Conservation (phyloP, 2,888 invertebrate genomes). For the Hirtodrosophila alboralis region DNA sequence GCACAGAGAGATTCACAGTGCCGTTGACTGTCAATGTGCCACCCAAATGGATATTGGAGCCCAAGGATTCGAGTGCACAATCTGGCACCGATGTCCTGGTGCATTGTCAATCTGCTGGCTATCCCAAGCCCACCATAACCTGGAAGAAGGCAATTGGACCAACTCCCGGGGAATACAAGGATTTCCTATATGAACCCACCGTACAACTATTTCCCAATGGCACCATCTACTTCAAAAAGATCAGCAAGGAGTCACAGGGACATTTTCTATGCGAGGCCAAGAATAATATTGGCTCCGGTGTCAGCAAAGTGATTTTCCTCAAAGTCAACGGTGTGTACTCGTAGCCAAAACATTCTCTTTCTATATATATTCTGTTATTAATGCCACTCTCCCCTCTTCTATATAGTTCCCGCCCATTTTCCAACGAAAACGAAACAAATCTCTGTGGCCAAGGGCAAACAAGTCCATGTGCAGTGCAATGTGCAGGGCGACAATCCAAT, state of each 20-base stretch:
- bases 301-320: conserved; percentile 95
- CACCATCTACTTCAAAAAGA: conserved; percentile 91
- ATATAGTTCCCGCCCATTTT: conserved; percentile 91
- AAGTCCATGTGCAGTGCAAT: conserved; percentile 93
- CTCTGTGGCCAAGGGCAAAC: conserved; percentile 92
- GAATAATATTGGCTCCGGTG: conserved; percentile 94
- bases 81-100: conserved; percentile 93
- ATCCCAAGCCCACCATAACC: conserved; percentile 93
- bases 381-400: conserved; percentile 4
- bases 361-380: conserved; percentile 5
- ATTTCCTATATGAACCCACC: conserved; percentile 91
- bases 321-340: conserved; percentile 92
- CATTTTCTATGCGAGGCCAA: conserved; percentile 97
- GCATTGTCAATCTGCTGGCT: conserved; percentile 96
- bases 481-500: conserved; percentile 95
- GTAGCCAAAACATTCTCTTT: no score
- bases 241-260: conserved; percentile 94
- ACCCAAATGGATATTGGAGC: conserved; percentile 94
- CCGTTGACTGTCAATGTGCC: conserved; percentile 94
- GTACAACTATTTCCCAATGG: conserved; percentile 92
- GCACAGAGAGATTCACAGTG: conserved; percentile 90
- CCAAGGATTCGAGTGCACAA: conserved; percentile 91
- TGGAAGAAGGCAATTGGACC: conserved; percentile 95
- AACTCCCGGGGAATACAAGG: conserved; percentile 92
- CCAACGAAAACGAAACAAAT: conserved; percentile 92